Base-by-base conservation (phyloP, 2,113 vertebrate genomes). In the Solea senegalensis region DNA sequence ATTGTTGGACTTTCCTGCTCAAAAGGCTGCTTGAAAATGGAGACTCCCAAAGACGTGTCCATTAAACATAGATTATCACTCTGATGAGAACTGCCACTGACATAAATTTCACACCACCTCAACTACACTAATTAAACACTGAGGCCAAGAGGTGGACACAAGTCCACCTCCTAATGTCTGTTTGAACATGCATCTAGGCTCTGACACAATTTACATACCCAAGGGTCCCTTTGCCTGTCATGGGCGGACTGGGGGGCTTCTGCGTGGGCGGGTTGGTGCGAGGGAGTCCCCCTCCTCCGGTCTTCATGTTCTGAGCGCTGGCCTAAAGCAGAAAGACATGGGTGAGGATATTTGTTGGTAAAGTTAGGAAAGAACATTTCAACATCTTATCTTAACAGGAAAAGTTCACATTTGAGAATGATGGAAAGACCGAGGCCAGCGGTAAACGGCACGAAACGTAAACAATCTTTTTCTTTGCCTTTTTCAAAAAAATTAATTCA, bases 301-400 rank as follows among this genome's bases (percentile, higher is more conserved):
- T 95, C 93, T 99, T 99, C 96, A 98, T 98, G 77, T 97, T 99
- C 94, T 99, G 98, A 80, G 97, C 96, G 72, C 96, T 98, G 90
- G 98, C 98, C 98, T 99, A 86, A 12, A 80, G 50, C 78, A 34
- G 58, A 46, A 9, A 60, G 66, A 54, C 28, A 16, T 0, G 7
- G 2, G 10, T 6, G 5, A 34, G 3, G 44, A 12, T 12, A 26
- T 7, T 2, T 27, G 10, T 57, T 13, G 1, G 27, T 27, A 5
- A 7, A 63, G 27, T 14, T 28, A 13, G 45, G 43, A 45, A 13
- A 13, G 12, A 21, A 2, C 10, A 14, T n/a, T 13, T 9, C 5
- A 28, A 65, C 21, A 58, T 1, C 9, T 51, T 2, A n/a, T 4
- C 45, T 11, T 49, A 41, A 7, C 41, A 45, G 21, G 21, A 61